phyloP scores from a whole-genome alignment of 2,888 invertebrate genomes.

The Tenthredo notha region DNA sequence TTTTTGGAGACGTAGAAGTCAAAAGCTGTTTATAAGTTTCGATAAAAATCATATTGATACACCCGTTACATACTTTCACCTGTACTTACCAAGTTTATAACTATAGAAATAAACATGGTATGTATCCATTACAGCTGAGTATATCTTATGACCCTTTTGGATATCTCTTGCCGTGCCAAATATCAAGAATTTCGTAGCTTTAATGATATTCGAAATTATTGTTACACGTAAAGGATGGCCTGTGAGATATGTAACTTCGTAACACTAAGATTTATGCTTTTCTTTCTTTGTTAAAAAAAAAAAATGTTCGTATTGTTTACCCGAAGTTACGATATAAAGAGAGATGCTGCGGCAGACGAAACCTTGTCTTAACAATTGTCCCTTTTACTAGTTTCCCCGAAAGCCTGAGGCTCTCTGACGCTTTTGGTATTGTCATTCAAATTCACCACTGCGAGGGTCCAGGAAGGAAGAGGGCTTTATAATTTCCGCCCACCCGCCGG shows the following conservation, averaged over 20 bases:
- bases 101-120: neutral
- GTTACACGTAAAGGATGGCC: neutral
- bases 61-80: constrained; percentile 11
- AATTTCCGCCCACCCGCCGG: constrained; percentile 69
- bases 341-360: neutral
- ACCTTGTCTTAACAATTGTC: constrained; percentile 41
- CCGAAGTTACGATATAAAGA: neutral
- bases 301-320: constrained; percentile 8
- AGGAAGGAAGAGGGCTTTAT: constrained; percentile 69
- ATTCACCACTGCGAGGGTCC: constrained; percentile 47
- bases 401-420: constrained; percentile 43
- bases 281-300: neutral
- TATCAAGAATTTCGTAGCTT: neutral
- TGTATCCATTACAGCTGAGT: neutral
- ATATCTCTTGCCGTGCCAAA: neutral
- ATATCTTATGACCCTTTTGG: neutral
- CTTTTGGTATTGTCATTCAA: constrained; percentile 50
- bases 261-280: neutral
- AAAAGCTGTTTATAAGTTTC: neutral
- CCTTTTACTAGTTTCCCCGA: constrained; percentile 34
- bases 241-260: neutral
- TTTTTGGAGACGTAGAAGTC: constrained; percentile 20
- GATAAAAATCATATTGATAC: constrained; percentile 29
- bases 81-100: neutral
- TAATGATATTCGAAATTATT: neutral